A percentile compares a stretch with the other conserved stretches of the same genome.
These are phyloP conservation scores for Trachymyrmex septentrionalis DNA, from an alignment of 1,140 invertebrate genomes.

Conservation along the genomic window DNA sequence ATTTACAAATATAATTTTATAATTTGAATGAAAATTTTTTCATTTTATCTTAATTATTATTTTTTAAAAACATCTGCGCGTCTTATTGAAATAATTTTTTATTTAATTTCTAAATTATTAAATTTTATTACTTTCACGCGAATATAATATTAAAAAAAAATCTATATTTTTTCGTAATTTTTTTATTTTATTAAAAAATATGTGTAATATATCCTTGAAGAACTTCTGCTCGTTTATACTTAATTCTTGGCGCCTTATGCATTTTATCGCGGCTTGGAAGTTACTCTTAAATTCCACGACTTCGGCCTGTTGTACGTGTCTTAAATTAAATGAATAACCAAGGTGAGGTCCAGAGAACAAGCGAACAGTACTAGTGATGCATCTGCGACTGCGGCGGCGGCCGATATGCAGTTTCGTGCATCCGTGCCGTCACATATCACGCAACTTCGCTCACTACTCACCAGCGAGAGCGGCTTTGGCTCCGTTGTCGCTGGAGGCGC, in stretches of 20 bases:
- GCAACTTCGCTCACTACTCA: conserved; percentile 79
- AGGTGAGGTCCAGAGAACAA: neutral
- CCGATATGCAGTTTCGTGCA: conserved; percentile 78
- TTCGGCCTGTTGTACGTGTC: conserved; percentile 22
- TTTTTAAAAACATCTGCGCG: no score
- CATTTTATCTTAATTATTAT: no score
- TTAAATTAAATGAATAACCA: conserved; percentile 48
- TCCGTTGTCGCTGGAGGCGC: neutral
- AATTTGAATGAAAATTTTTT: no score
- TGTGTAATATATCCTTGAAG: no score
- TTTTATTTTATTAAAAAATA: no score
- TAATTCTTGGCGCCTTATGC: conserved; percentile 28
- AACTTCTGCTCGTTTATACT: conserved; percentile 5
- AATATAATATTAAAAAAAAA: no score
- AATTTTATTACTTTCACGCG: no score
- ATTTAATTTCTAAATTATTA: no score
- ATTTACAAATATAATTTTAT: no score
- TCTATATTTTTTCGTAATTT: no score
- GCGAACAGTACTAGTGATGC: conserved; percentile 39
- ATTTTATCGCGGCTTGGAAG: conserved; percentile 36
- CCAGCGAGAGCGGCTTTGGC: conserved; percentile 37
- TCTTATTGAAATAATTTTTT: no score
- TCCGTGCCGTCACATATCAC: conserved; percentile 78
- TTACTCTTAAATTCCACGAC: conserved; percentile 49
- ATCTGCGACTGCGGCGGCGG: conserved; percentile 51